phyloP scores from a whole-genome alignment of 2,888 invertebrate genomes.

The Diplazon laetatorius region DNA sequence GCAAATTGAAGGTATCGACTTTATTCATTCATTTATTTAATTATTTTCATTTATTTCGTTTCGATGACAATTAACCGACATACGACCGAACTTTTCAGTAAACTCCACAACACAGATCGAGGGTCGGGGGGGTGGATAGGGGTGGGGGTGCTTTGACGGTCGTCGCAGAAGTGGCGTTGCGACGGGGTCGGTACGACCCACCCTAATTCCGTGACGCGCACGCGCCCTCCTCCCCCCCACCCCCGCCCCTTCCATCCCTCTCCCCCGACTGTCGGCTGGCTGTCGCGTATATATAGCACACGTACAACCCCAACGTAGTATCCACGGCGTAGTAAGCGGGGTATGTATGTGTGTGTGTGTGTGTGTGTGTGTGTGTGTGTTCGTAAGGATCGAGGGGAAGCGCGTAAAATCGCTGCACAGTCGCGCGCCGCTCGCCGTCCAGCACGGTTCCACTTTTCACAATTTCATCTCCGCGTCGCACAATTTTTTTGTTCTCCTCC shows the following conservation, averaged over 20 bases:
- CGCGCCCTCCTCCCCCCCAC: slow-evolving; percentile 37
- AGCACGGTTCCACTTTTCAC: slow-evolving; percentile 31
- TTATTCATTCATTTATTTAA: too few relatives aligned
- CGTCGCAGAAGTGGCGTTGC: slow-evolving; percentile 15
- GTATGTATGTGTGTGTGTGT: too few relatives aligned
- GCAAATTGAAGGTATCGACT: too few relatives aligned
- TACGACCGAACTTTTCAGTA: slow-evolving; percentile 47
- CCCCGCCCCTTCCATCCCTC: background rate
- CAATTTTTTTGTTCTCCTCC: too few relatives aligned
- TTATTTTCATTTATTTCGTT: slow-evolving; percentile 1
- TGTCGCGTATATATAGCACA: slow-evolving; percentile 15
- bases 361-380: too few relatives aligned
- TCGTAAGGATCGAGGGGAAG: slow-evolving; percentile 42
- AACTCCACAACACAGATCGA: slow-evolving; percentile 11
- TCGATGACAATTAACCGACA: slow-evolving; percentile 55
- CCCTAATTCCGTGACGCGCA: slow-evolving; percentile 61
- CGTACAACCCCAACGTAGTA: slow-evolving; percentile 51
- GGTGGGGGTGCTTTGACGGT: slow-evolving; percentile 37
- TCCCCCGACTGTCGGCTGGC: background rate
- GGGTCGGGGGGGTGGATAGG: too few relatives aligned
- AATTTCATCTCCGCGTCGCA: too few relatives aligned
- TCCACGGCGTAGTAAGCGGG: slow-evolving; percentile 44
- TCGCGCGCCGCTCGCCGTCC: slow-evolving; percentile 59
- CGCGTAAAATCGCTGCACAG: slow-evolving; percentile 57
- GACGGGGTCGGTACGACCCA: slow-evolving; percentile 55